Conservation (phyloP, 2,113 vertebrate species). For the Otus sunia region DNA sequence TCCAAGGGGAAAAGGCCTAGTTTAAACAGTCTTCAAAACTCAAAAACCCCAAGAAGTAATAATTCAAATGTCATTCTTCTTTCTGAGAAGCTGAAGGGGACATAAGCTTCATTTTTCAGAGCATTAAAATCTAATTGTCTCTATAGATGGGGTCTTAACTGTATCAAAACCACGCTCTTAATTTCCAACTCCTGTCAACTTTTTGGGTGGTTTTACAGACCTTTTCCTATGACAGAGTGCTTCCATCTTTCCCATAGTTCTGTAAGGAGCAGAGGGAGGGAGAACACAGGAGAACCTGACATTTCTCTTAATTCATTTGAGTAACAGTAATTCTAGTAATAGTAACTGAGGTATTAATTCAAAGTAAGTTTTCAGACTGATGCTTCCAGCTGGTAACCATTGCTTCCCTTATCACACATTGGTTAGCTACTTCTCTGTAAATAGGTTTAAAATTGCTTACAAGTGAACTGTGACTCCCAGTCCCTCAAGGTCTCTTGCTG, state of each 20-base stretch:
- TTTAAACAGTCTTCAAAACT: background rate
- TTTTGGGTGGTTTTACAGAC: background rate
- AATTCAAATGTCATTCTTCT: background rate
- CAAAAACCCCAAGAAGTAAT: background rate
- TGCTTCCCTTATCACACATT: background rate
- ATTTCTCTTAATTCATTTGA: background rate
- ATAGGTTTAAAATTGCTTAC: constrained; percentile 75
- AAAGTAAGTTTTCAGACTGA: background rate
- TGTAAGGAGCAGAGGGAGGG: background rate
- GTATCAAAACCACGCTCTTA: background rate
- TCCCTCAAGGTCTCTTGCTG: constrained; percentile 91
- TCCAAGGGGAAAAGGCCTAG: background rate
- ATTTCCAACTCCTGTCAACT: background rate
- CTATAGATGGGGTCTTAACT: background rate
- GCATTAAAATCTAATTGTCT: background rate
- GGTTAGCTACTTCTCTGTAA: constrained; percentile 13
- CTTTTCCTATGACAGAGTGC: background rate
- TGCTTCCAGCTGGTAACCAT: background rate
- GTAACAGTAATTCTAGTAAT: background rate
- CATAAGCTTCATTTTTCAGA: background rate
- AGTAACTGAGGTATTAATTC: background rate
- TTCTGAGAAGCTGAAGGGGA: background rate
- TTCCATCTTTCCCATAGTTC: background rate
- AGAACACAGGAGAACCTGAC: background rate
- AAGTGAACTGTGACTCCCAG: constrained; percentile 95